Evolutionary conservation across 2,888 invertebrate species (phyloP).

Genomic region (Sympetrum striolatum): DNA sequence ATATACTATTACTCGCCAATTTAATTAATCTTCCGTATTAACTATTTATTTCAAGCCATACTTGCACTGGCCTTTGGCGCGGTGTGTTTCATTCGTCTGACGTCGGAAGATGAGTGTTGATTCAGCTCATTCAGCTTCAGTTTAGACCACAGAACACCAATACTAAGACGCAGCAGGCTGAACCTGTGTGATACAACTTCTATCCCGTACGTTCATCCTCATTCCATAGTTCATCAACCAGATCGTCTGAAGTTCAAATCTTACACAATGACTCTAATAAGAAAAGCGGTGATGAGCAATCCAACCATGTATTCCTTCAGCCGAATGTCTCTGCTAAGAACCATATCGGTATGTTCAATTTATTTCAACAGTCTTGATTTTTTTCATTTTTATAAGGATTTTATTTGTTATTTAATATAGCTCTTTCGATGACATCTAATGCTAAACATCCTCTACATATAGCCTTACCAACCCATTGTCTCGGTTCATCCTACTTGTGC

Average conservation of each 20-base stretch:
- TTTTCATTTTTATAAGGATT: background rate
- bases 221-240: background rate
- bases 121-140: background rate
- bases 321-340: background rate
- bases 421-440: background rate
- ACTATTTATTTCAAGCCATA: background rate
- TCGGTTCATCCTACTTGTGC: background rate
- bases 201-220: background rate
- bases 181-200: background rate
- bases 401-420: background rate
- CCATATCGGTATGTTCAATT: background rate
- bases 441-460: background rate
- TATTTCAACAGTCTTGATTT: background rate
- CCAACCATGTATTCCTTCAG: background rate
- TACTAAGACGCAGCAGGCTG: background rate
- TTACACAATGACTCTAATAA: conserved; percentile 12
- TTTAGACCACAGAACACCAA: background rate
- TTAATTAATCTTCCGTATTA: background rate
- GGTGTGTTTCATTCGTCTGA: background rate
- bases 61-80: background rate
- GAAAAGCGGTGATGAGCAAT: background rate
- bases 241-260: background rate
- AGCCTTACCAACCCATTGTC: background rate
- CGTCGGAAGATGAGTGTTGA: background rate
- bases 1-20: background rate